These are phyloP conservation scores for Gymnocheta viridis DNA, from an alignment of 2,888 invertebrate species.

Conservation along the genomic window DNA sequence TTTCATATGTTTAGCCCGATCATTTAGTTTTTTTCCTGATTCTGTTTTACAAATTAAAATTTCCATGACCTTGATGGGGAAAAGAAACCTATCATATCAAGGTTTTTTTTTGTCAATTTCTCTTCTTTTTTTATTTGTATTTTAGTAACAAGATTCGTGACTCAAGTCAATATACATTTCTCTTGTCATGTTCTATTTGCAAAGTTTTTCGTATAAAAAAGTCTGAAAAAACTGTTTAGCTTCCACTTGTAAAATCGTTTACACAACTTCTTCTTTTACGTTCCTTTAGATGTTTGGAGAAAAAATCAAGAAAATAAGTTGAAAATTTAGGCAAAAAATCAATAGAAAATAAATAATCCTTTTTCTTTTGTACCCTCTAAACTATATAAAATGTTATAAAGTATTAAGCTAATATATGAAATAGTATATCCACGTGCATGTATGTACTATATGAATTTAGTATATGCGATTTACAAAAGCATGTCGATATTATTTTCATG, in stretches of 20 bases:
- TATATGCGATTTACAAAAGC: slow-evolving; percentile 22
- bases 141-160: slow-evolving; percentile 25
- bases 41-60: background rate
- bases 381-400: background rate
- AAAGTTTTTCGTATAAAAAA: background rate
- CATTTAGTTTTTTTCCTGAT: background rate
- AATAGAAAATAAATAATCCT: slow-evolving; percentile 48
- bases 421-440: background rate
- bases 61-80: slow-evolving; percentile 30
- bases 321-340: slow-evolving; percentile 33
- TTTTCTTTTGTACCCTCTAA: background rate
- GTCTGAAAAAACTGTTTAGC: background rate
- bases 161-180: slow-evolving; percentile 12
- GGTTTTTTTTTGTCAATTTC: slow-evolving; percentile 11
- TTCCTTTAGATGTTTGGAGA: background rate
- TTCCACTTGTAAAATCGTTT: background rate
- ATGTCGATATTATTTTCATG: slow-evolving; percentile 32
- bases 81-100: too few relatives aligned
- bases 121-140: background rate
- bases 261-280: slow-evolving; percentile 15
- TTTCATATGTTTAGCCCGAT: background rate
- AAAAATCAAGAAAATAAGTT: background rate
- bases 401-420: background rate
- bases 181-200: background rate
- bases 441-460: background rate